Evolutionary conservation across 37 sponge, comb jelly and placozoan species (phyloP), one percentile per base, ranked within the genome.

Genomic region (Agelas oroides): DNA sequence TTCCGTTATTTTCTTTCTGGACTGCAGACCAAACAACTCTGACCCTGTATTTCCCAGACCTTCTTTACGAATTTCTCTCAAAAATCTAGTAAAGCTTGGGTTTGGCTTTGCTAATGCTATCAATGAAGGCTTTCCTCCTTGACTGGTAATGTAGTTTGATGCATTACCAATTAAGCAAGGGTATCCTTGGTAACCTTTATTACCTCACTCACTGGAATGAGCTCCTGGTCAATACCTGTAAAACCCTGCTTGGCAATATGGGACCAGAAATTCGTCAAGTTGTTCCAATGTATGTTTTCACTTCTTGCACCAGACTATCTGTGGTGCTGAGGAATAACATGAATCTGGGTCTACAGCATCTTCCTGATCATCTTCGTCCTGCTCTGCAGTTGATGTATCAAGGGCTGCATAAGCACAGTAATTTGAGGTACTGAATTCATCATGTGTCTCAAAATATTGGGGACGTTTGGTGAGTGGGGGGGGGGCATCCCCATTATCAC

Each of bases 91-190:
- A n/a, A n/a, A n/a, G n/a, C n/a, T n/a, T n/a, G n/a, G n/a, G n/a
- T n/a, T n/a, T n/a, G n/a, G n/a, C n/a, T n/a, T n/a, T n/a, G n/a
- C n/a, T n/a, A n/a, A n/a, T n/a, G n/a, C n/a, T n/a, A n/a, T n/a
- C n/a, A n/a, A n/a, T n/a, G n/a, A n/a, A n/a, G n/a, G n/a, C n/a
- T n/a, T 64, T 18, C 65, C 27, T 23, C 65, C 8, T 23, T 28
- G 65, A 24, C n/a, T 12, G n/a, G 65, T 28, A 30, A 64, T 64
- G n/a, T 64, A 64, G 24, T 30, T 28, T 24, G 23, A 21, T 23
- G 65, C 65, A 39, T 71, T 71, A 32, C 72, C 72, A 12, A 71
- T 11, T 11, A 71, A 39, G 14, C 72, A 21, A 71, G 72, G 13
- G 72, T 71, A 23, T 71, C 72, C 38, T 14, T 32, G 28, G 18